Evolutionary conservation across 92 coral and sea anemone species (phyloP).

Genomic region (Hydrozoanthus gracilis): DNA sequence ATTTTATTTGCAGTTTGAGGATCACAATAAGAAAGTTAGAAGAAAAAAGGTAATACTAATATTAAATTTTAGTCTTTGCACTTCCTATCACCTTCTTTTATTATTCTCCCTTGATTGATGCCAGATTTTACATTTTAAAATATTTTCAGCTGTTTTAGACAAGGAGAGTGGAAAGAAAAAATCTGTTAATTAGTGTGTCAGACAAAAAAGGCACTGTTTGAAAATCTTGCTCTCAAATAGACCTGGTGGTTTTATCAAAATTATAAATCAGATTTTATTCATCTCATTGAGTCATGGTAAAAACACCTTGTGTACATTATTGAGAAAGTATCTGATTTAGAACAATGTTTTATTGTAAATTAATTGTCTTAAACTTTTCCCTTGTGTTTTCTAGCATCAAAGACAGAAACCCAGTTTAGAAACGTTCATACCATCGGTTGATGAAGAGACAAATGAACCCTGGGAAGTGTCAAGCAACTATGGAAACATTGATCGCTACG

Average conservation of each 20-base stretch:
- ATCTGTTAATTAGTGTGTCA: no score
- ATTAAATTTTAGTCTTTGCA: background rate
- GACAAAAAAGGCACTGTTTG: background rate
- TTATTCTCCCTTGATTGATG: background rate
- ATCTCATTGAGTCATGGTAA: background rate
- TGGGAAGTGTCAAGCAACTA: slow-evolving; percentile 73
- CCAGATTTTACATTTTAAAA: no score
- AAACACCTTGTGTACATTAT: no score
- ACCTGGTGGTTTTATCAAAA: background rate
- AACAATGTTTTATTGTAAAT: no score
- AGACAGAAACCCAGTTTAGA: slow-evolving; percentile 26
- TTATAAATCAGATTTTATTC: background rate
- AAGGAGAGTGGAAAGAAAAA: no score
- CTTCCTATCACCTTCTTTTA: background rate
- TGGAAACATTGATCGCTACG: slow-evolving; percentile 68
- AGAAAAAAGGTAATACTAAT: slow-evolving; percentile 72
- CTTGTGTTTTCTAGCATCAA: slow-evolving; percentile 14
- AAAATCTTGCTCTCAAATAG: background rate
- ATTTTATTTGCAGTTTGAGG: slow-evolving; percentile 61
- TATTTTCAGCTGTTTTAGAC: no score
- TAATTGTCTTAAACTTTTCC: no score
- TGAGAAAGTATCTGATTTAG: no score
- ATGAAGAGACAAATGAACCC: slow-evolving; percentile 92
- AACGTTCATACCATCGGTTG: slow-evolving; percentile 66
- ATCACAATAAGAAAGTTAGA: slow-evolving; percentile 82